Conservation (phyloP, 2,797 vertebrate species). For the Pseudomugil gertrudae region DNA sequence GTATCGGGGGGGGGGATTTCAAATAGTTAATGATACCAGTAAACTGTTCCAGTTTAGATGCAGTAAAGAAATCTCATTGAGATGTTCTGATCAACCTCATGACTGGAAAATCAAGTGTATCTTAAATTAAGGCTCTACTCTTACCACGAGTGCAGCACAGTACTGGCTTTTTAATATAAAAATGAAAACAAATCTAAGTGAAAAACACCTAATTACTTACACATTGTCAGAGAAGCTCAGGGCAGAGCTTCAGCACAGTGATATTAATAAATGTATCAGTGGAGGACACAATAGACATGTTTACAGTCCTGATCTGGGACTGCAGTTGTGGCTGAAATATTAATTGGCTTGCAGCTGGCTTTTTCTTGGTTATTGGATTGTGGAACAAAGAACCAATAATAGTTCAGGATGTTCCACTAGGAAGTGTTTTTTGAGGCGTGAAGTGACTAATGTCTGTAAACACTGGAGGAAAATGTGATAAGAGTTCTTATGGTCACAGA, state of each 20-base stretch:
- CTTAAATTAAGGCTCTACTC: conserved; percentile 23
- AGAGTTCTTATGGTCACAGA: conserved; percentile 43
- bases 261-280: conserved; percentile 76
- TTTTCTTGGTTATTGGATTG: conserved; percentile 18
- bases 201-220: conserved; percentile 86
- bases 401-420: not conserved
- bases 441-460: conserved; percentile 64
- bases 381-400: conserved; percentile 22
- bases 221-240: conserved; percentile 79
- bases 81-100: conserved; percentile 74
- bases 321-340: conserved; percentile 16
- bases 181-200: conserved; percentile 74
- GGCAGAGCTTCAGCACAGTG: conserved; percentile 80
- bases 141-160: conserved; percentile 70
- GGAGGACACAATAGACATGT: conserved; percentile 58
- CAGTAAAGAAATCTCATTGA: conserved; percentile 52
- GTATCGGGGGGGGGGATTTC: conserved; percentile 48
- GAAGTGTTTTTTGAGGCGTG: conserved; percentile 31
- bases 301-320: conserved; percentile 24
- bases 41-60: conserved; percentile 53
- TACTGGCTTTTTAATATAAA: conserved; percentile 84
- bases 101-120: conserved; percentile 69
- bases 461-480: conserved; percentile 41
- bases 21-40: conserved; percentile 68
- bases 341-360: conserved; percentile 13